phyloP scores from a whole-genome alignment of 2,888 invertebrate genomes.

The Crepidodera aurea region DNA sequence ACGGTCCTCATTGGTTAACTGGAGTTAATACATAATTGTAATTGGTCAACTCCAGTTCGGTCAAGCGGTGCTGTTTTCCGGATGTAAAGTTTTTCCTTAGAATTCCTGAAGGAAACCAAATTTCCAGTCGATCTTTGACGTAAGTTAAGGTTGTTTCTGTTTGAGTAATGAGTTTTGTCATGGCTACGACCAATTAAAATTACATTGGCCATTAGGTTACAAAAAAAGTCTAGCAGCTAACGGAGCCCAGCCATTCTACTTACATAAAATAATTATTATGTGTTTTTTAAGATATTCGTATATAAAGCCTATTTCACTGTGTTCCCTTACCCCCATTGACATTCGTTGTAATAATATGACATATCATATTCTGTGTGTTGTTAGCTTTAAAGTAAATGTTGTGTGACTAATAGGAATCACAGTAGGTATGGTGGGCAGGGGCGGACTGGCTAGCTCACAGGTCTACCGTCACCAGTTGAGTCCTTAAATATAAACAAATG shows the following conservation, averaged over 20 bases:
- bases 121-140: no score
- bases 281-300: constrained; percentile 33
- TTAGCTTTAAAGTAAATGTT: constrained; percentile 40
- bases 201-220: constrained; percentile 41
- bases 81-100: no score
- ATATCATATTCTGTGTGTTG: constrained; percentile 41
- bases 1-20: no score
- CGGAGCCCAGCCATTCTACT: constrained; percentile 36
- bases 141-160: constrained; percentile 19
- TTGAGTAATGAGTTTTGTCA: constrained; percentile 25
- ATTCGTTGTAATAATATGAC: constrained; percentile 33
- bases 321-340: constrained; percentile 33
- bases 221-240: constrained; percentile 38
- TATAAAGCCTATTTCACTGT: constrained; percentile 27
- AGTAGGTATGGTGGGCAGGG: constrained; percentile 32
- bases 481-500: no score
- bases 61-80: no score
- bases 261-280: constrained; percentile 28
- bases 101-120: no score
- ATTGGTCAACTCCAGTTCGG: no score
- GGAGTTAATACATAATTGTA: no score
- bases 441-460: background rate
- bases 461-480: background rate
- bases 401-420: constrained; percentile 35
- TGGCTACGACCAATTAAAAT: constrained; percentile 42